These are phyloP conservation scores for Acanthosepion lycidas DNA, from an alignment of 2,888 invertebrate species.

Conservation along the genomic window DNA sequence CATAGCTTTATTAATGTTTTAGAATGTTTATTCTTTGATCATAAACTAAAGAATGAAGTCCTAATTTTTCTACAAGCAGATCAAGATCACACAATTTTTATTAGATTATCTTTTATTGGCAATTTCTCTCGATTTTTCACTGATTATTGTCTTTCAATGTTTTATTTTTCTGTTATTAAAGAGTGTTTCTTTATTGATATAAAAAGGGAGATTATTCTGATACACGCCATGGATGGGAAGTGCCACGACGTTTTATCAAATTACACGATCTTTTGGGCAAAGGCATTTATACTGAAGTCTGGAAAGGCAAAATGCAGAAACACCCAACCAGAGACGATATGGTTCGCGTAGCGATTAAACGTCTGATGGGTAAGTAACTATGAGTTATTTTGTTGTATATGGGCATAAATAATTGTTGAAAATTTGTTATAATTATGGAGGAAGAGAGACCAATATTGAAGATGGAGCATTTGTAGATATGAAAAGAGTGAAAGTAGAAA, in stretches of 20 bases:
- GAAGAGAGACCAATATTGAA: no score
- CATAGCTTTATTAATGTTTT: no score
- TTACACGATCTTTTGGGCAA: constrained; percentile 65
- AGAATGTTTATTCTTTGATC: no score
- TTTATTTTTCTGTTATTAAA: neutral
- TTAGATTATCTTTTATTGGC: neutral
- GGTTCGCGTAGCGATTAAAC: constrained; percentile 66
- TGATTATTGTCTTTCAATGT: neutral
- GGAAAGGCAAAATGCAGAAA: constrained; percentile 67
- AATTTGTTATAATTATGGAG: no score
- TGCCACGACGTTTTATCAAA: constrained; percentile 65
- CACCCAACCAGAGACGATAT: constrained; percentile 64
- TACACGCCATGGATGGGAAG: constrained; percentile 67
- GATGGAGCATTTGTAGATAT: no score
- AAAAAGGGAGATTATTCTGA: constrained; percentile 57
- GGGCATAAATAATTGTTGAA: neutral
- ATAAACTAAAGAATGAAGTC: no score
- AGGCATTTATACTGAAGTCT: constrained; percentile 68
- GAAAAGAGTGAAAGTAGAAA: no score
- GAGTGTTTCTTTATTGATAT: neutral
- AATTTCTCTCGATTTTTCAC: neutral
- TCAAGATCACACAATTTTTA: no score
- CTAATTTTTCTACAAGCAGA: no score
- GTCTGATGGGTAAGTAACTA: constrained; percentile 60
- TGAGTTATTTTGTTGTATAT: neutral